Evolutionary conservation across 2,113 vertebrate species (phyloP).

Genomic region (Perca schrenkii): DNA sequence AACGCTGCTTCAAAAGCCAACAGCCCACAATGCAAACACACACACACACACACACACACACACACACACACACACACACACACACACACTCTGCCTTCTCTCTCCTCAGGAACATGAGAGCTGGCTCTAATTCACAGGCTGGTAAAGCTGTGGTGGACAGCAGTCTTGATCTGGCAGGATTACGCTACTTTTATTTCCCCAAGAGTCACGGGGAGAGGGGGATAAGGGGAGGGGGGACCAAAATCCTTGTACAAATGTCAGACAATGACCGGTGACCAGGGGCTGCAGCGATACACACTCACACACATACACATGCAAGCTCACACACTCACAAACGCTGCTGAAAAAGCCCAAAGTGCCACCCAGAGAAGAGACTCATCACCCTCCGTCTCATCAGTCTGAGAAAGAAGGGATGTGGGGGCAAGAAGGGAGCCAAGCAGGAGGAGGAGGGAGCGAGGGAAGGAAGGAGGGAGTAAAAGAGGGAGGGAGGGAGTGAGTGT

Average conservation of each 20-base stretch:
- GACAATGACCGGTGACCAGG: conserved; percentile 72
- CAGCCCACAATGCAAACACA: conserved; percentile 46
- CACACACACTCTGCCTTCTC: conserved; percentile 38
- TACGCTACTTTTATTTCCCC: conserved; percentile 81
- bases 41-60: conserved; percentile 55
- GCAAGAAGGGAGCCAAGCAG: conserved; percentile 57
- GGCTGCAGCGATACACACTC: conserved; percentile 34
- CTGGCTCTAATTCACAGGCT: conserved; percentile 79
- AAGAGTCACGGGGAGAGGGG: conserved; percentile 56
- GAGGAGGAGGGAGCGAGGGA: conserved; percentile 29
- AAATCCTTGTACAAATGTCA: conserved; percentile 82
- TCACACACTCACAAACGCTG: conserved; percentile 59
- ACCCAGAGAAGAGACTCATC: conserved; percentile 62
- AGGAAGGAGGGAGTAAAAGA: conserved; percentile 30
- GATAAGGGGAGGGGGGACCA: conserved; percentile 16
- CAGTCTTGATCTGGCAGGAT: conserved; percentile 83
- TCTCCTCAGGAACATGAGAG: conserved; percentile 75
- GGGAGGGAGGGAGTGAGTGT: not conserved
- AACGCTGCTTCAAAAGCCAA: conserved; percentile 66
- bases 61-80: conserved; percentile 35
- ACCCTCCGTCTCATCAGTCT: conserved; percentile 58
- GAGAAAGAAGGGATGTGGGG: conserved; percentile 58
- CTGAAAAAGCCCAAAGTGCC: conserved; percentile 36
- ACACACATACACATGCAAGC: conserved; percentile 5
- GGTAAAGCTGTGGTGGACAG: conserved; percentile 81